Conservation (phyloP, 2,888 invertebrate species). For the Reticulitermes lucifugus region DNA sequence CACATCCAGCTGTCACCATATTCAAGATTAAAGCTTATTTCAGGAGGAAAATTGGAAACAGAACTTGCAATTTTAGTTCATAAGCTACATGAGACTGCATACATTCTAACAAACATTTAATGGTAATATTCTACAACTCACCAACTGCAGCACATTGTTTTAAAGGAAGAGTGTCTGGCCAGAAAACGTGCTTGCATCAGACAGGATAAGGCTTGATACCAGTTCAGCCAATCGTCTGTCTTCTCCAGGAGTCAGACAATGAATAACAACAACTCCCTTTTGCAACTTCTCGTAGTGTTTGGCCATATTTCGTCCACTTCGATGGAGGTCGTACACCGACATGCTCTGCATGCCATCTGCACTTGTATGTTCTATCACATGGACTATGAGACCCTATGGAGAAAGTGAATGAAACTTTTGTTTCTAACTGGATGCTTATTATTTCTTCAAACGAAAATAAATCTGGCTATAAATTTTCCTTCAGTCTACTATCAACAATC, state of each 20-base stretch:
- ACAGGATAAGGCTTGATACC: slow-evolving; percentile 54
- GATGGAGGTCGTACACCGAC: slow-evolving; percentile 57
- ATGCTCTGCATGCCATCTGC: slow-evolving; percentile 56
- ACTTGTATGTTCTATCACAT: slow-evolving; percentile 55
- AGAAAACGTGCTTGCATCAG: slow-evolving; percentile 56
- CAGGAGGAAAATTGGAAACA: too few species aligned
- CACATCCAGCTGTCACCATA: too few species aligned
- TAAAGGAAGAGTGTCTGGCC: slow-evolving; percentile 57
- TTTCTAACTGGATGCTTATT: too few species aligned
- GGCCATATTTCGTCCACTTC: slow-evolving; percentile 56
- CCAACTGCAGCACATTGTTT: slow-evolving; percentile 26
- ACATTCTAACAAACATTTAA: background rate
- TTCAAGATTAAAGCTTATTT: too few species aligned
- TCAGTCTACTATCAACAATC: too few species aligned
- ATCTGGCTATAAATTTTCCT: too few species aligned
- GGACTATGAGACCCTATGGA: slow-evolving; percentile 56
- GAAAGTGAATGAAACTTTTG: too few species aligned
- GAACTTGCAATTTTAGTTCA: too few species aligned
- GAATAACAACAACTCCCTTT: slow-evolving; percentile 57
- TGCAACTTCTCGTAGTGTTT: slow-evolving; percentile 56
- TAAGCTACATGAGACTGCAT: too few species aligned
- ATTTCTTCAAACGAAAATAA: too few species aligned
- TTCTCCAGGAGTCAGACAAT: slow-evolving; percentile 55
- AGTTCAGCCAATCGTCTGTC: slow-evolving; percentile 55
- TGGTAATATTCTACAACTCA: background rate